Conservation (phyloP, 1,140 invertebrate species). For the Cydia amplana region DNA sequence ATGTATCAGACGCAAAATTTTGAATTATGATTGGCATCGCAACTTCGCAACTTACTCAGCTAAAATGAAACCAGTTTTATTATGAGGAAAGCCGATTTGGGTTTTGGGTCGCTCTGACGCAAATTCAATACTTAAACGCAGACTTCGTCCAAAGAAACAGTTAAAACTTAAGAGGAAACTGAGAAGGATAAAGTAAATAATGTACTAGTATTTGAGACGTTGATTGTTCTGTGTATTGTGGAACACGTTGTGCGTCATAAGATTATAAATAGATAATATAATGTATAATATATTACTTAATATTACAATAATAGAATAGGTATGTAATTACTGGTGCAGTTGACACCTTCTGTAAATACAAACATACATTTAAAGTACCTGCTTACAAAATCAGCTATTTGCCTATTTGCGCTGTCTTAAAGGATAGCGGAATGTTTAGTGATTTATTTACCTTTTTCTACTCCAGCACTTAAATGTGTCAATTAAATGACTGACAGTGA, state of each 20-base stretch:
- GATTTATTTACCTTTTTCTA: neutral
- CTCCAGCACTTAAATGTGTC: no score
- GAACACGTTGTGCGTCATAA: neutral
- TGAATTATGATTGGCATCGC: neutral
- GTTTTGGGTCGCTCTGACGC: neutral
- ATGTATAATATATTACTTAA: neutral
- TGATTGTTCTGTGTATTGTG: neutral
- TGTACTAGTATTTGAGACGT: neutral
- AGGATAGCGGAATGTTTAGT: no score
- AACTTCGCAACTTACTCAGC: neutral
- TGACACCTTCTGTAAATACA: no score
- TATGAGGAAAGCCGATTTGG: slow-evolving; percentile 1
- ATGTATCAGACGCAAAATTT: neutral
- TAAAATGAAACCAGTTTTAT: neutral
- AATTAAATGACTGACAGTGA: no score
- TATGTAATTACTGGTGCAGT: no score
- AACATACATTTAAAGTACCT: no score
- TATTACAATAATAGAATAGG: no score
- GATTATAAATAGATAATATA: slow-evolving; percentile 1
- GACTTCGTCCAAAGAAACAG: neutral
- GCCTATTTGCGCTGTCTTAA: no score
- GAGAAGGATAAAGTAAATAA: neutral
- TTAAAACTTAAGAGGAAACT: no score
- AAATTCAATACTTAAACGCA: neutral
- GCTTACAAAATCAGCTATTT: no score